Evolutionary conservation across 64 coral and sea anemone species (phyloP).

Genomic region (Orbicella faveolata): DNA sequence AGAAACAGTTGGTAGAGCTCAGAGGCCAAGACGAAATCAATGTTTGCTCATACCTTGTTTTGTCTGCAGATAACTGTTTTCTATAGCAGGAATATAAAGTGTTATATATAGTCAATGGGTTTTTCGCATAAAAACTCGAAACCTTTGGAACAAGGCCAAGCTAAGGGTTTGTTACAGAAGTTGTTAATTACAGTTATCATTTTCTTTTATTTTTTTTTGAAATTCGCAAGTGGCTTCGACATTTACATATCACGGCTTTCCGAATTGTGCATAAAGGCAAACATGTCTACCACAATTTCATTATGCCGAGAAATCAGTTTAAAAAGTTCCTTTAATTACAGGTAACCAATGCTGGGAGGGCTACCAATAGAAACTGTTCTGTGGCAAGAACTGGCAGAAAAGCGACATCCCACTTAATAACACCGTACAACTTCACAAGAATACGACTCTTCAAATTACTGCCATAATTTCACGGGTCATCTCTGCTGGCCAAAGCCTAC

Average conservation of each 20-base stretch:
- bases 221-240: not conserved
- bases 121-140: not conserved
- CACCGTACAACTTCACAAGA: not conserved
- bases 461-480: conserved; percentile 41
- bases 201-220: not conserved
- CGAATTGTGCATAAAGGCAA: conserved; percentile 17
- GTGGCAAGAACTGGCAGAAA: not conserved
- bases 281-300: conserved; percentile 7
- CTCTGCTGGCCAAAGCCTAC: not conserved
- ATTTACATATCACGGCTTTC: conserved; percentile 52
- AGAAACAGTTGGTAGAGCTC: not conserved
- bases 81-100: not conserved
- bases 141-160: not conserved
- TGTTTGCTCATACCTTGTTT: conserved; percentile 5
- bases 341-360: conserved; percentile 8
- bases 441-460: not conserved
- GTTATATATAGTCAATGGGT: not conserved
- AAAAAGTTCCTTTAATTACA: conserved; percentile 27
- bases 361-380: not conserved
- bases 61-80: not conserved
- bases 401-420: not conserved
- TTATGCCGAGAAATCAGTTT: conserved; percentile 9
- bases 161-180: not conserved
- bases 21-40: not conserved
- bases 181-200: conserved; percentile 35